These are phyloP conservation scores for Triplophysa tibetana DNA, from an alignment of 2,113 vertebrate species.

Conservation along the genomic window DNA sequence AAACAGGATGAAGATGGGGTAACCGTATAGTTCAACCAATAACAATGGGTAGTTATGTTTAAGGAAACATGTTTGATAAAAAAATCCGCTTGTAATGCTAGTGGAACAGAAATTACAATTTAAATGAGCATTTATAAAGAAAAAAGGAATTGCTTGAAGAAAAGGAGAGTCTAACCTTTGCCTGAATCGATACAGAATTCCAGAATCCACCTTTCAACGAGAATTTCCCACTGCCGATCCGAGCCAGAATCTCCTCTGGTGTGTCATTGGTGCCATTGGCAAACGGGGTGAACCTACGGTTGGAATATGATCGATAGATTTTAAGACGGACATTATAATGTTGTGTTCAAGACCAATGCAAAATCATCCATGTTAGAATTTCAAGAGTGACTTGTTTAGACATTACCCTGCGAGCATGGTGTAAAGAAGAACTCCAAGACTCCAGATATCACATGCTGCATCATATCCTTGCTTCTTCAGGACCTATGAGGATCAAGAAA, in stretches of 20 bases:
- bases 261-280: conserved; percentile 85
- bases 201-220: conserved; percentile 84
- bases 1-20: too few species aligned
- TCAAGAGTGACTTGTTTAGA: background rate
- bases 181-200: conserved; percentile 83
- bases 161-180: conserved; percentile 51
- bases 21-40: too few species aligned
- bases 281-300: conserved; percentile 80
- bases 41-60: too few species aligned
- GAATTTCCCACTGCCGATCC: conserved; percentile 84
- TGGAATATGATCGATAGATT: background rate
- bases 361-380: background rate
- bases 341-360: background rate
- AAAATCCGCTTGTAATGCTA: background rate
- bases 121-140: too few species aligned
- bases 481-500: conserved; percentile 70
- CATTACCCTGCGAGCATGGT: conserved; percentile 84
- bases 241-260: conserved; percentile 82
- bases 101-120: background rate
- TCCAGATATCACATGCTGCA: conserved; percentile 90
- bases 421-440: conserved; percentile 86
- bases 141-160: background rate
- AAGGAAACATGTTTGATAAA: too few species aligned
- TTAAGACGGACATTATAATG: background rate
- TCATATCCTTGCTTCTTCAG: conserved; percentile 88